Base-by-base conservation (phyloP, 2,888 invertebrate genomes). In the Poecilobothrus nobilitatus region DNA sequence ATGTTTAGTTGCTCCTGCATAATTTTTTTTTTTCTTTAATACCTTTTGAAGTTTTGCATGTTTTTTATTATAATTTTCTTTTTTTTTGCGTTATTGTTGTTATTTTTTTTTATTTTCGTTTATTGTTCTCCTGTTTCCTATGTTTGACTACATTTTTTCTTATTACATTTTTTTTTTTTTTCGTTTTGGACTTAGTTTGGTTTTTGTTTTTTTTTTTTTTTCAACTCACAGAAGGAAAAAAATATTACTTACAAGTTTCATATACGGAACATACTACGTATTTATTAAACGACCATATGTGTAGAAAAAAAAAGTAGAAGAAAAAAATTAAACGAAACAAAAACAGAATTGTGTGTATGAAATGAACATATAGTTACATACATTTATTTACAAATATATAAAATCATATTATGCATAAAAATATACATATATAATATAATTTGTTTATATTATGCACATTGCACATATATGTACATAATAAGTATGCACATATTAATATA, bases 21-120 rank as follows among this genome's bases (percentile, higher is more conserved):
- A 53, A 53, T 22, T 63, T 63, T 63, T 27, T 53, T 53, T 53
- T 53, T n/a, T 53, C 27, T 27, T 63, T 63, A 63, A 63, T 63
- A 63, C 22, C 22, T 63, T 22, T 22, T 21, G 21, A 21, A 63
- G 21, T 63, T 63, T 63, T 63, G 63, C 22, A 22, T 63, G 22
- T 10, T 63, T 63, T 63, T 20, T 63, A 20, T 63, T 53, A 18
- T 53, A 12, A 53, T 18, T 53, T 53, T 53, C 18, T 53, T 53
- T 53, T 53, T n/a, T n/a, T n/a, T n/a, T n/a, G n/a, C n/a, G n/a
- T n/a, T n/a, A n/a, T n/a, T n/a, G n/a, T n/a, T n/a, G n/a, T n/a
- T n/a, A n/a, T n/a, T n/a, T 37, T 6, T n/a, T n/a, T n/a, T n/a
- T n/a, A n/a, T n/a, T 37, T 37, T 37, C 18, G 15, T 53, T 53